Base-by-base conservation (phyloP, 1,140 invertebrate genomes). In the Rhagoletis pomonella region DNA sequence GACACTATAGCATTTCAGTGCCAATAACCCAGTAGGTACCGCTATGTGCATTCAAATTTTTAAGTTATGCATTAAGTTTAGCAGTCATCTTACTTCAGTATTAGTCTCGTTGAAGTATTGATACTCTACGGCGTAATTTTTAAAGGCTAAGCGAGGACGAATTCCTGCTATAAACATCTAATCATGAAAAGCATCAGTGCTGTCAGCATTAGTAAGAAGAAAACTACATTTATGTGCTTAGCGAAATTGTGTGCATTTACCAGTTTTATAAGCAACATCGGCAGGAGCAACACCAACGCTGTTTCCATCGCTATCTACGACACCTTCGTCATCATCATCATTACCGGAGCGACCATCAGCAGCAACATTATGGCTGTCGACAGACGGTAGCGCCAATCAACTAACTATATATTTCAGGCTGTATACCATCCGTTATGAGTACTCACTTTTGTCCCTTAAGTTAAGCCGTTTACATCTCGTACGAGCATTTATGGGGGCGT, bases 401-500 rank as follows among this genome's bases (percentile, higher is more conserved):
- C 39, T 47, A 81, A 73, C 69, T 17, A 73, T 29, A 29, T 29
- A 29, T 81, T 81, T 55, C 73, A 50, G 9, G 1, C 17, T 55
- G 1, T 19, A 19, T 10, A 81, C 47, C 64, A 67, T 29, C 29
- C 29, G 4, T 7, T 42, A 55, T 29, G n/a, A 81, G n/a, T 44
- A 12, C n/a, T 81, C 3, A 39, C 67, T 17, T 55, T 29, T 55
- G 73, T 47, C 73, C 73, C n/a, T 55, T 17, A 58, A 81, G 73
- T 58, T 58, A n/a, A 81, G n/a, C 1, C 44, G 19, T 81, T 50
- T 55, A 29, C 47, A 81, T 19, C n/a, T 55, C 73, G 9, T 47
- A 81, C 29, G 29, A 3, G 29, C 47, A 65, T 86, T 86, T 67
- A 90, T 91, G 90, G 89, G 91, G 91, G 91, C 91, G 91, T 91